Base-by-base conservation (phyloP, 1,140 invertebrate species). In the Drosophila persimilis region DNA sequence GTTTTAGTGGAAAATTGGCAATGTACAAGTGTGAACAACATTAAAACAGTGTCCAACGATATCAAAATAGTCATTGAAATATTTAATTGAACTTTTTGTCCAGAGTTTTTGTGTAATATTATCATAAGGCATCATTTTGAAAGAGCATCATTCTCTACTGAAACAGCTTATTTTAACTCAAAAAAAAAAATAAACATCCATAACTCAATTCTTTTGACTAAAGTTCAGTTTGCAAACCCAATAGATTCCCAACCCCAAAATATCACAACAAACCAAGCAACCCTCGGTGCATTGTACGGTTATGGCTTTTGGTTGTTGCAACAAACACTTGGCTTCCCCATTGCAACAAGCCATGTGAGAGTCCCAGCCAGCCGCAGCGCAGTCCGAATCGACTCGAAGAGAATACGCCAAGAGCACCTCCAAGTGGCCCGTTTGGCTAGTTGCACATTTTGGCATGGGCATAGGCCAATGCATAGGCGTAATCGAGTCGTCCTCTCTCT, bases 271-370 rank as follows among this genome's bases (percentile, higher is more conserved):
- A 3, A 44, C 26, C 0, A 11, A 61, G 6, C 52, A 11, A 22
- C 63, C 80, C 81, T 77, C 80, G 77, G 45, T 43, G 56, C 61
- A 59, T 46, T 47, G 71, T 67, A 39, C 62, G 59, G 65, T 54
- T 63, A 66, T 45, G 24, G 41, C 29, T 74, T 66, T 55, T 8
- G 50, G 55, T 65, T 73, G 55, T 54, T 75, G 72, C 71, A 65
- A 58, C 70, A 73, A 73, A 73, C 71, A 65, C 48, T 73, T 73
- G 61, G 61, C 71, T 73, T 73, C 71, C 71, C 71, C 53, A 54
- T 73, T 73, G 43, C 71, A 56, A 47, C 53, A 51, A 46, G 44
- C 66, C 43, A 71, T 71, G 35, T 39, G 61, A 24, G 3, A 22
- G 26, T 7, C 26, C 7, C 11, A 43, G 44, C 26, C 43, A 44